Base-by-base conservation (phyloP, 2,113 vertebrate genomes). In the Leptosomus discolor region DNA sequence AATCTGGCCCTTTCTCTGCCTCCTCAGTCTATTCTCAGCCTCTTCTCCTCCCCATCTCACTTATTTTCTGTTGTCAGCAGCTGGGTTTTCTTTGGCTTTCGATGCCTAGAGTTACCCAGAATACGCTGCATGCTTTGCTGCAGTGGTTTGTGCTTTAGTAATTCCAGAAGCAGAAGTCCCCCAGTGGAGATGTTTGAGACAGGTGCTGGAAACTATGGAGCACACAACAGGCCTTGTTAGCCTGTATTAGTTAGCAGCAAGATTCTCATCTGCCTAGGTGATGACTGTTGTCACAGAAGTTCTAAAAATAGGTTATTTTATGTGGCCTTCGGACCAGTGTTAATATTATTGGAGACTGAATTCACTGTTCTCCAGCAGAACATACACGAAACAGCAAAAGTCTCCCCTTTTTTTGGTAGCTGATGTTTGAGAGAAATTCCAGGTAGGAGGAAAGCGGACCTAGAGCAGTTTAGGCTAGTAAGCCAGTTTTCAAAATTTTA, bases 331-430 rank as follows among this genome's bases (percentile, higher is more conserved):
- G 12, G 29, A 30, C 7, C 53, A n/a, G 11, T 4, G 22, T 21
- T 24, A 3, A 12, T 26, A 0, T 22, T 32, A 2, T 0, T 56
- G 64, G 30, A 6, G 34, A 37, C 27, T 36, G 36, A 58, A 34
- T 71, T 51, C 32, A 2, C 11, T 65, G 0, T 4, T 65, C 21
- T 51, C 17, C 27, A 3, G 2, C 36, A 60, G n/a, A 46, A 78
- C 21, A 7, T 5, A 1, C 4, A 27, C 1, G 18, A 15, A 36
- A 24, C 27, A 39, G 5, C 18, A 23, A 9, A 70, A 82, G 3
- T 5, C 20, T 73, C 2, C 45, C n/a, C 17, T 61, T 4, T 4
- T 15, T 45, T 53, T n/a, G 37, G 20, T 32, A 64, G 58, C 18
- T 61, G 88, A 19, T 58, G 51, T 11, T 70, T 20, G 37, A 34